Evolutionary conservation across 1,140 invertebrate genomes (phyloP).

Genomic region (Diabrotica virgifera): DNA sequence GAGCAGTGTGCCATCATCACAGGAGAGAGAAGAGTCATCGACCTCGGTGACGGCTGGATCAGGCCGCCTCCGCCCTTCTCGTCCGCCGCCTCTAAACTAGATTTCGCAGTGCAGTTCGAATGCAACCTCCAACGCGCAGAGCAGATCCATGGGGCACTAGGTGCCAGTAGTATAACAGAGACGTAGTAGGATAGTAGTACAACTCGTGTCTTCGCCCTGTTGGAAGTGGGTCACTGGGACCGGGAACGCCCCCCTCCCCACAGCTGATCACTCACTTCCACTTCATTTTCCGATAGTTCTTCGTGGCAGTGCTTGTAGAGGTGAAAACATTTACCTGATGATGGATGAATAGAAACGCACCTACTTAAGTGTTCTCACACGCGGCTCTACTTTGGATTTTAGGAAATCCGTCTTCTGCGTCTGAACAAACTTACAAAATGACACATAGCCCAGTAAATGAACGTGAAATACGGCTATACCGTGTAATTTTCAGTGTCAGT

Average conservation of each 20-base stretch:
- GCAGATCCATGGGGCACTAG: conserved; percentile 10
- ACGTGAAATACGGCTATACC: no score
- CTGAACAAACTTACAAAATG: conserved; percentile 28
- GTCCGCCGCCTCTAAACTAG: neutral
- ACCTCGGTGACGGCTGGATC: conserved; percentile 23
- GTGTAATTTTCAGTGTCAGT: no score
- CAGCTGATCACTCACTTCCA: conserved; percentile 28
- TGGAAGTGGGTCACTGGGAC: conserved; percentile 30
- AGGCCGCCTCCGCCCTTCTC: conserved; percentile 3
- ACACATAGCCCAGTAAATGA: no score
- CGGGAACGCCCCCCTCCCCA: conserved; percentile 25
- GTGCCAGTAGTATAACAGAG: conserved; percentile 15
- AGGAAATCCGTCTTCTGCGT: conserved; percentile 24
- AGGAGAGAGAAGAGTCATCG: conserved; percentile 32
- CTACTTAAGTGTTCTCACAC: conserved; percentile 17
- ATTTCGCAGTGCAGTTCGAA: conserved; percentile 24
- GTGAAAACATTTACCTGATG: conserved; percentile 25
- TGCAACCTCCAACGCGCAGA: conserved; percentile 4
- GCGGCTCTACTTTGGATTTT: conserved; percentile 16
- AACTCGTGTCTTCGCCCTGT: conserved; percentile 32
- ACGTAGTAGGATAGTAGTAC: conserved; percentile 15
- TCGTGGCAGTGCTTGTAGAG: conserved; percentile 23
- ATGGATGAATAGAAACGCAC: conserved; percentile 25
- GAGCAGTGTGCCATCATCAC: conserved; percentile 36
- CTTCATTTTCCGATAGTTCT: conserved; percentile 19